Base-by-base conservation (phyloP, 2,113 vertebrate species). In the Alexandromys fortis region DNA sequence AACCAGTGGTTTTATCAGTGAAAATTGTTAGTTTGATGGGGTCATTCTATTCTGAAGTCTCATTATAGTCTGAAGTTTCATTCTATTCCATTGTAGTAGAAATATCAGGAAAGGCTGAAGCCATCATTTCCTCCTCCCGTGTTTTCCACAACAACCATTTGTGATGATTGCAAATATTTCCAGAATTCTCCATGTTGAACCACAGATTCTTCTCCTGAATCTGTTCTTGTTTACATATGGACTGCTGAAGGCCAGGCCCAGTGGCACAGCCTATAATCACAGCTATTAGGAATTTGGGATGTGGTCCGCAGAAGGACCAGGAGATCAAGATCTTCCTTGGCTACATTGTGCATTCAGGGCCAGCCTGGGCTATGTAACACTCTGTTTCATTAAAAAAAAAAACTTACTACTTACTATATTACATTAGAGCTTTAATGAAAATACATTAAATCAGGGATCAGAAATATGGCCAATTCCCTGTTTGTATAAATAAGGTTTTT, bases 401-500 rank as follows among this genome's bases (percentile, higher is more conserved):
- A 16, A 47, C 7, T 45, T 6, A 47, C 63, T 65, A 13, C 10
- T 65, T 6, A 47, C 42, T 65, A 22, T 3, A 68, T 22, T 49
- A 45, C 45, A 22, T 55, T 70, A 22, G 49, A 86, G 30, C 73
- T 91, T 33, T 68, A 16, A 86, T 45, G 30, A 61, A 68, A 68
- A 63, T 63, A 16, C 21, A 1, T 49, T 79, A 52, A 45, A 95
- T 24, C 6, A 52, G 10, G 5, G 5, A 3, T 16, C 58, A 68
- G 63, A 26, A 70, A 65, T 68, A 67, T 19, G 24, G 49, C 47
- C n/a, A 58, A 65, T n/a, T 58, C 3, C 28, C 55, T 89, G 63
- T 35, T 86, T 90, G 73, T 94, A 21, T 76, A 90, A 94, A 75
- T 93, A 88, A 88, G 94, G 55, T 92, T 93, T 30, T 30, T 77